These are phyloP conservation scores for Brachyopa scutellaris DNA, from an alignment of 2,888 invertebrate species.

Conservation along the genomic window DNA sequence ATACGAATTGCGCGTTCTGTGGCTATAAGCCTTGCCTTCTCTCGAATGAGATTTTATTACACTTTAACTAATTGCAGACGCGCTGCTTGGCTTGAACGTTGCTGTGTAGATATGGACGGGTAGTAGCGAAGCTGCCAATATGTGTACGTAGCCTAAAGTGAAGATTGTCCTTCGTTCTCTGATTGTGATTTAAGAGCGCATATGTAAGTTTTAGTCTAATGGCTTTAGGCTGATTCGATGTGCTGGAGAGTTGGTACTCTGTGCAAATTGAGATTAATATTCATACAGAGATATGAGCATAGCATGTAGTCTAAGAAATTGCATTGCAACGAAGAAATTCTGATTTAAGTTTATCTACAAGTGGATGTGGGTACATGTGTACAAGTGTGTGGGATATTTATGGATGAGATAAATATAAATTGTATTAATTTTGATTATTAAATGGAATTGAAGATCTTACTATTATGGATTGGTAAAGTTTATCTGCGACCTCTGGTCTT, in stretches of 20 bases:
- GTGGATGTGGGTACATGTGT: no score
- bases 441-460: no score
- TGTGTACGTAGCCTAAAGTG: slow-evolving; percentile 51
- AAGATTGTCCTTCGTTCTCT: slow-evolving; percentile 54
- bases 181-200: slow-evolving; percentile 68
- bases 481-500: no score
- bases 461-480: no score
- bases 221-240: slow-evolving; percentile 19
- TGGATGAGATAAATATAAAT: no score
- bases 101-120: slow-evolving; percentile 27
- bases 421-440: no score
- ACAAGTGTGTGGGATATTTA: no score
- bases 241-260: background rate
- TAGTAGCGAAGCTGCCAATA: slow-evolving; percentile 46
- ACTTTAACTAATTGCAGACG: slow-evolving; percentile 71
- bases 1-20: slow-evolving; percentile 46
- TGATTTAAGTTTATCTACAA: background rate
- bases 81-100: slow-evolving; percentile 27
- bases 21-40: slow-evolving; percentile 10
- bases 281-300: background rate
- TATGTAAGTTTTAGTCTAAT: slow-evolving; percentile 34
- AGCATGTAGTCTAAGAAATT: background rate
- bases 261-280: slow-evolving; percentile 45
- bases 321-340: background rate
- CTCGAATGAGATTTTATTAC: slow-evolving; percentile 63